A percentile compares a stretch with the other conserved stretches of the same genome.
Evolutionary conservation across 1,140 invertebrate species (phyloP).

Genomic region (Neodiprion lecontei): DNA sequence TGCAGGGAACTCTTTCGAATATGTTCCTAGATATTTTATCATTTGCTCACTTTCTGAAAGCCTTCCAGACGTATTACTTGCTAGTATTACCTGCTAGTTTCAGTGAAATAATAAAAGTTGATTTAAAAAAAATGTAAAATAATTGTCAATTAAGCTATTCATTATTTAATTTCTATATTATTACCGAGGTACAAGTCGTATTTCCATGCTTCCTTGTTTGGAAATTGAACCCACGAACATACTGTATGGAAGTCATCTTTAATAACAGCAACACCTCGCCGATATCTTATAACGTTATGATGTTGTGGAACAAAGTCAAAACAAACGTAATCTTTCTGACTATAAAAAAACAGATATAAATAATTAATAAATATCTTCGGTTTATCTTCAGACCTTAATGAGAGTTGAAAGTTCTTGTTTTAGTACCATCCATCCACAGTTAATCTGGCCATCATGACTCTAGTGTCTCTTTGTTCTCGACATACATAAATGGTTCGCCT

Average conservation of each 20-base stretch:
- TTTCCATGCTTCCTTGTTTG: slow-evolving; percentile 84
- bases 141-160: too few relatives aligned
- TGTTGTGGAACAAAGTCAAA: slow-evolving; percentile 96
- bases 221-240: slow-evolving; percentile 93
- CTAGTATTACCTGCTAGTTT: too few relatives aligned
- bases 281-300: slow-evolving; percentile 94
- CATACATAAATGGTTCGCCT: slow-evolving; percentile 94
- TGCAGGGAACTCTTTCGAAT: too few relatives aligned
- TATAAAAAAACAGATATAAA: slow-evolving; percentile 58
- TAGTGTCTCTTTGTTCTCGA: slow-evolving; percentile 83
- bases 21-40: too few relatives aligned
- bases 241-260: slow-evolving; percentile 90
- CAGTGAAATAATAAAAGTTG: not conserved
- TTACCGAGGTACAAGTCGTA: slow-evolving; percentile 84
- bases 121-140: too few relatives aligned
- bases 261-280: slow-evolving; percentile 89
- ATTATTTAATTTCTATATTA: slow-evolving; percentile 22
- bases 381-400: slow-evolving; percentile 9
- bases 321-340: slow-evolving; percentile 97
- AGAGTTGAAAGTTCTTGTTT: slow-evolving; percentile 15
- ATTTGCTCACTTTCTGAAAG: too few relatives aligned
- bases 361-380: slow-evolving; percentile 19
- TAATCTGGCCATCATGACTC: slow-evolving; percentile 94
- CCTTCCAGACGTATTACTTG: too few relatives aligned
- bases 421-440: slow-evolving; percentile 92